phyloP scores from a whole-genome alignment of 2,113 vertebrate species.

The Vombatus ursinus region DNA sequence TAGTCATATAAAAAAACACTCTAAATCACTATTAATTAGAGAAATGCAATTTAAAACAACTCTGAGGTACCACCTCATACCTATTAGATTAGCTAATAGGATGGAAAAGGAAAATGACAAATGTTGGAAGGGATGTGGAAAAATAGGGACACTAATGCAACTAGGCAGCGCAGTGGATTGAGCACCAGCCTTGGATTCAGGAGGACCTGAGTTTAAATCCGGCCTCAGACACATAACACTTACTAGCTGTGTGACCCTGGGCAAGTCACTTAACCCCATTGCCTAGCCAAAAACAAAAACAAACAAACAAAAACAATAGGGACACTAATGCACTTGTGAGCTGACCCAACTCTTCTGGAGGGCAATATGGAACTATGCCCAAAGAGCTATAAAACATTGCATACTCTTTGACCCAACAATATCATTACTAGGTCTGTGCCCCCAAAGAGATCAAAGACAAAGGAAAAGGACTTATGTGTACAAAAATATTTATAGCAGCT shows the following conservation, averaged over 20 bases:
- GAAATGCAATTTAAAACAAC: not conserved
- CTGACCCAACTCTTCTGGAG: not conserved
- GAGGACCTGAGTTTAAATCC: too few species aligned
- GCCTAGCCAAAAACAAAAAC: too few species aligned
- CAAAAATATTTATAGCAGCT: not conserved
- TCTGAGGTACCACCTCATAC: not conserved
- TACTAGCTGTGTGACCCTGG: too few species aligned
- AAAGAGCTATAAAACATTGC: not conserved
- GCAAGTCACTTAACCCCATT: too few species aligned
- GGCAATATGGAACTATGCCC: not conserved
- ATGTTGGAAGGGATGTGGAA: not conserved
- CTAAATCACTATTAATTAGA: not conserved
- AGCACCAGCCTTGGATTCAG: too few species aligned
- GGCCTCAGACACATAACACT: too few species aligned
- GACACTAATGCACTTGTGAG: not conserved
- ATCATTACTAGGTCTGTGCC: not conserved
- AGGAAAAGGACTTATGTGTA: too few species aligned
- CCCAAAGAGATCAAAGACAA: not conserved
- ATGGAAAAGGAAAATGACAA: not conserved
- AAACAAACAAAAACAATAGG: too few species aligned
- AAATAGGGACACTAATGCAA: not conserved
- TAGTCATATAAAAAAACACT: not conserved
- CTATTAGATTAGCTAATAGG: not conserved
- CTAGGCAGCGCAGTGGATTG: too few species aligned
- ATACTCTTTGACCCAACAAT: not conserved